These are phyloP conservation scores for Onthophagus sagittarius DNA, from an alignment of 2,888 invertebrate genomes.

Conservation along the genomic window DNA sequence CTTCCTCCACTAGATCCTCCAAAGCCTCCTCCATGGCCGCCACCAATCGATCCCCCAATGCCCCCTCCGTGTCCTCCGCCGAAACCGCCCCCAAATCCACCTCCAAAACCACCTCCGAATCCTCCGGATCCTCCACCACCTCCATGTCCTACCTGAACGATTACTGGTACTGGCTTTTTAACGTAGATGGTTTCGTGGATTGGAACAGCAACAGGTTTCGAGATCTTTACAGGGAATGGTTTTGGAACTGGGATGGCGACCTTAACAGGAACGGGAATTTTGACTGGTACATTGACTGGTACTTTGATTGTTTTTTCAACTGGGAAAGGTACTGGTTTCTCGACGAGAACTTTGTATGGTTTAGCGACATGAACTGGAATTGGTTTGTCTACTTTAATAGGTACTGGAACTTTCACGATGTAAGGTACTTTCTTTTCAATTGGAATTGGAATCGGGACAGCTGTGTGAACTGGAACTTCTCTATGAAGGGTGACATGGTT, in stretches of 20 bases:
- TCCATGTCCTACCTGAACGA: conserved; percentile 14
- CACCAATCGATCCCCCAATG: conserved; percentile 20
- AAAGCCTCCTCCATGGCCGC: conserved; percentile 24
- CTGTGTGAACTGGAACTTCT: conserved; percentile 20
- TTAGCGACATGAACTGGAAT: conserved; percentile 18
- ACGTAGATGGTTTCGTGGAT: conserved; percentile 18
- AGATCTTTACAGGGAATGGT: conserved; percentile 21
- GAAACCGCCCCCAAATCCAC: conserved; percentile 13
- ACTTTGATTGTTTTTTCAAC: conserved; percentile 18
- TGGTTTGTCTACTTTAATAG: conserved; percentile 19
- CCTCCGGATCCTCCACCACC: conserved; percentile 11
- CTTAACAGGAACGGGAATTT: conserved; percentile 20
- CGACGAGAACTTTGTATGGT: conserved; percentile 15
- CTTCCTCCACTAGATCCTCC: conserved; percentile 24
- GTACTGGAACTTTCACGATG: conserved; percentile 19
- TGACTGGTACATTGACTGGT: conserved; percentile 16
- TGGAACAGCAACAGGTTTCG: conserved; percentile 21
- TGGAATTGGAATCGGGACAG: conserved; percentile 17
- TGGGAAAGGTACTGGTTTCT: conserved; percentile 20
- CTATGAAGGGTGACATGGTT: conserved; percentile 20
- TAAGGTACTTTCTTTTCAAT: conserved; percentile 20
- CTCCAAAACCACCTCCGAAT: conserved; percentile 12
- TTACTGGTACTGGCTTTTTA: conserved; percentile 18
- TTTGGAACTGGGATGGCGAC: conserved; percentile 19
- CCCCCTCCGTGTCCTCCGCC: conserved; percentile 19